Base-by-base conservation (phyloP, 2,888 invertebrate genomes). In the Syritta pipiens region DNA sequence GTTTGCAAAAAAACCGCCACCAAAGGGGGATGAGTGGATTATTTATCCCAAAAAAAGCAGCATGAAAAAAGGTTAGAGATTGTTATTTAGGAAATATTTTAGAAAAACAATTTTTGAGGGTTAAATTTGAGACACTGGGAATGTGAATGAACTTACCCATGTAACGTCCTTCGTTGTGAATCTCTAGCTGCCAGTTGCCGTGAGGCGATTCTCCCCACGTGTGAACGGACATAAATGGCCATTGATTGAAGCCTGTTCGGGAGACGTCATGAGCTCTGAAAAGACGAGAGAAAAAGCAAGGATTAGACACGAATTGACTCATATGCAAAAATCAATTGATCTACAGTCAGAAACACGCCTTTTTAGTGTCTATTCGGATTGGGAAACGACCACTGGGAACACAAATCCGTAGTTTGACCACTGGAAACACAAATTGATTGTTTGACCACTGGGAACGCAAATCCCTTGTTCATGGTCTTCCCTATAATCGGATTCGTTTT, bases 191-290 rank as follows among this genome's bases (percentile, higher is more conserved):
- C 99, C 99, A 99, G 81, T 93, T 92, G 40, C 99, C 99, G 82
- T 95, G 92, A 0, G 98, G 97, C 24, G 93, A 92, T 88, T 99
- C 99, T 14, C 99, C 99, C 99, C 99, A 99, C 87, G 95, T 96
- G 89, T 99, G 99, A 75, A 96, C 98, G 46, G 98, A 97, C 99
- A 99, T 99, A 90, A 99, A 99, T 62, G 99, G 99, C 99, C 99
- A 99, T 84, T 96, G 94, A 87, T 93, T 94, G 90, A 99, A 99
- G 40, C 99, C 99, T 55, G 95, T 92, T 57, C 95, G 92, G 7
- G 97, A 97, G 51, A 93, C 92, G 89, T 99, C 99, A 85, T 97
- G 95, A 7, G 84, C 44, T 67, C 88, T 88, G 62, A 6, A 84
- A 84, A n/a, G 10, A 7, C 14, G 5, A 6, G 24, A 17, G 0